Conservation (phyloP, 2,888 invertebrate species). For the Trissonchulus sp. region DNA sequence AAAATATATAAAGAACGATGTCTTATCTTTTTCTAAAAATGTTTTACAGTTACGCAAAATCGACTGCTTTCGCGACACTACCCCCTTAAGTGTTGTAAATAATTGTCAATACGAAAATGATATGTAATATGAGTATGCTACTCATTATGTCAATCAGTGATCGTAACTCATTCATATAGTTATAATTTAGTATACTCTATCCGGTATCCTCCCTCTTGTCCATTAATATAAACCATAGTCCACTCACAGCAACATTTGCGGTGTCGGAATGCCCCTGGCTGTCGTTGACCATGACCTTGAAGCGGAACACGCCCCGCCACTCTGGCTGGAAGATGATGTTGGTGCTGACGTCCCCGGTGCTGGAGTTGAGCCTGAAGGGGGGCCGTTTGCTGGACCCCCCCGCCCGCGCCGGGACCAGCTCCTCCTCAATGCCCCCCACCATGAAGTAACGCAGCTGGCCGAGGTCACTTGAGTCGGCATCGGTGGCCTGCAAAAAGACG, state of each 20-base stretch:
- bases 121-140: no score
- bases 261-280: constrained; percentile 72
- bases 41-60: no score
- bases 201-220: no score
- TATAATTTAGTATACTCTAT: no score
- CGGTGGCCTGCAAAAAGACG: not conserved
- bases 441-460: constrained; percentile 5
- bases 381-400: constrained; percentile 57
- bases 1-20: no score
- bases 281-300: constrained; percentile 78
- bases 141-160: no score
- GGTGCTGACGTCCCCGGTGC: constrained; percentile 74
- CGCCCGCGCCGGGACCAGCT: not conserved
- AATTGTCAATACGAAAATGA: no score
- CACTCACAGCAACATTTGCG: constrained; percentile 69
- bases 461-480: constrained; percentile 5
- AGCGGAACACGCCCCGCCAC: constrained; percentile 94
- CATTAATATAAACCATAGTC: no score
- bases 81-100: no score
- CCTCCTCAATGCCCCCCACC: not conserved
- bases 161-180: no score
- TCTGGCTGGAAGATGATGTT: constrained; percentile 92
- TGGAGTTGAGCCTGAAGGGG: constrained; percentile 73
- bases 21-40: no score
- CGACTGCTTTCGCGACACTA: no score